A percentile compares a stretch with the other conserved stretches of the same genome.
Conservation (phyloP, 1,140 invertebrate genomes). For the Stratiolaelaps scimitus region DNA sequence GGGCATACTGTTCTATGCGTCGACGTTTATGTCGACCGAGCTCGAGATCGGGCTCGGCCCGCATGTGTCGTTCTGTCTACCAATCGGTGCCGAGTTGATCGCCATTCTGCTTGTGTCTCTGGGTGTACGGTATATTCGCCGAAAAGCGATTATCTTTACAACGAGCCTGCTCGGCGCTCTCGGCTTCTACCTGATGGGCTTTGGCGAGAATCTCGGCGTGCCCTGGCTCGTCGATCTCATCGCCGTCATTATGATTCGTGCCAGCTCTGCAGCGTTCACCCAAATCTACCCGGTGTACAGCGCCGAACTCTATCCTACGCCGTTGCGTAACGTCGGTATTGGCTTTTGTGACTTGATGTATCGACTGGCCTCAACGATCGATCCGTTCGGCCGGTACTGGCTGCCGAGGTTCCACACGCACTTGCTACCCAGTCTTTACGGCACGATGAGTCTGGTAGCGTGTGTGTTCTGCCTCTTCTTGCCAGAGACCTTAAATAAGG, state of each 20-base stretch:
- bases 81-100: neutral
- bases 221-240: constrained; percentile 10
- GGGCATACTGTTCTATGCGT: constrained; percentile 21
- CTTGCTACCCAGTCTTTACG: constrained; percentile 1
- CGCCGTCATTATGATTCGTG: constrained; percentile 22
- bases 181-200: constrained; percentile 25
- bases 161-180: constrained; percentile 9
- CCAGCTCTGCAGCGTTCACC: constrained; percentile 21
- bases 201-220: constrained; percentile 20
- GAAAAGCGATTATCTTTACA: constrained; percentile 26
- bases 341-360: constrained; percentile 43
- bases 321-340: constrained; percentile 64
- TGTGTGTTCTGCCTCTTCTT: constrained; percentile 9
- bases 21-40: constrained; percentile 25
- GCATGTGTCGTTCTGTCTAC: constrained; percentile 12
- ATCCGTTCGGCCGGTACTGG: constrained; percentile 23
- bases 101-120: constrained; percentile 14
- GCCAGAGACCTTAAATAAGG: constrained; percentile 24
- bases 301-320: constrained; percentile 74
- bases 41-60: constrained; percentile 16
- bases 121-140: constrained; percentile 16
- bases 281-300: constrained; percentile 54
- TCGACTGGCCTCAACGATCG: constrained; percentile 24
- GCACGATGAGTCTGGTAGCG: constrained; percentile 26
- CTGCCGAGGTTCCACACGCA: constrained; percentile 11